Base-by-base conservation (phyloP, 1,140 invertebrate species). In the Drosophila oshimai region DNA sequence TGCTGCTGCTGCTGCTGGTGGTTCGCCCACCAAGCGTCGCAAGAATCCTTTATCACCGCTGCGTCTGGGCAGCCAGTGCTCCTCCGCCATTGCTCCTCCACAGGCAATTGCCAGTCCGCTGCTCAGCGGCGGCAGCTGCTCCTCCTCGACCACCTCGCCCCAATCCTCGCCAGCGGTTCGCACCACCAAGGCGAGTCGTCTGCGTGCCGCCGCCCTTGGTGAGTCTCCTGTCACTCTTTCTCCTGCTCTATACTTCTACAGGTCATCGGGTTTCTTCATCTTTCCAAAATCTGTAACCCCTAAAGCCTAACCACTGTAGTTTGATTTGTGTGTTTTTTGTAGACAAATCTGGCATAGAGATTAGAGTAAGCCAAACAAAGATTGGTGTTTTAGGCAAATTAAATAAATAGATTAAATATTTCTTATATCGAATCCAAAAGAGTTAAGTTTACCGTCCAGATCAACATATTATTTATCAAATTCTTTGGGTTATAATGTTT, bases 121-220 rank as follows among this genome's bases (percentile, higher is more conserved):
- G 12, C 45, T 61, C 7, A 71, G 70, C 31, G 54, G 42, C 24
- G 36, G 47, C 62, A 68, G 67, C 70, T 70, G 74, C 55, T 77
- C 84, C 49, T 50, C 61, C 20, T 78, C 88, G 49, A 70, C 74
- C 68, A 72, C 50, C 65, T 86, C 73, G 64, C 64, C 74, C 47
- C 69, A 70, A 73, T 68, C 64, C 33, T 89, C 81, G 71, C 80
- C 80, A 60, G 73, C 72, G 29, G 93, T 94, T 79, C 93, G 95
- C 89, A 94, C 94, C 44, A 95, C 95, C 24, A 93, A 94, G 84
- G 93, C 95, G n/a, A 95, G 94, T 50, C 93, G 94, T 67, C 91
- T 95, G 47, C 92, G 94, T 75, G 94, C 94, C 55, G 94, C 94
- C 37, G 94, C 94, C 47, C 89, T 91, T 41, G 83, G 89, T 91